Percentiles rank a stretch among this genome's conserved stretches.
Conservation (phyloP, 2,113 vertebrate genomes). For the Rhinopomastus cyanomelas region DNA sequence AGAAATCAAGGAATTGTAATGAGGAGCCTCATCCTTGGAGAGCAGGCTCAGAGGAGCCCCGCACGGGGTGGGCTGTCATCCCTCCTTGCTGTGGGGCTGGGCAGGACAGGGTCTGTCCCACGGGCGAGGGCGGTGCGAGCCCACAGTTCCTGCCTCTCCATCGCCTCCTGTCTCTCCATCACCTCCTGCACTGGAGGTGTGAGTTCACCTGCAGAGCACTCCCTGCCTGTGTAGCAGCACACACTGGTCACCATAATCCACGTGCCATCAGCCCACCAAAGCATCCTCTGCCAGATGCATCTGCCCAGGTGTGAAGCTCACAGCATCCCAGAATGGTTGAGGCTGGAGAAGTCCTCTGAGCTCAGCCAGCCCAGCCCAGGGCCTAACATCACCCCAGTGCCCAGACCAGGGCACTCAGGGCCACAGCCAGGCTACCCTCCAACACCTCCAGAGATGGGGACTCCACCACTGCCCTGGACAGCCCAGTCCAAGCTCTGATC, state of each 20-base stretch:
- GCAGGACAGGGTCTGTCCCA: neutral
- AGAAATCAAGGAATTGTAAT: slow-evolving; percentile 36
- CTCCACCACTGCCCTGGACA: no score
- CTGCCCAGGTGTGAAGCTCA: rapidly evolving
- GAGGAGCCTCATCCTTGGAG: neutral
- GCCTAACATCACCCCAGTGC: no score
- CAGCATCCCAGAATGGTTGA: no score
- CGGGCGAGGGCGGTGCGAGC: neutral
- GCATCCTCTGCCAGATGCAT: neutral
- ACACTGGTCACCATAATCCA: rapidly evolving
- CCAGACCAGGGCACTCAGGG: no score
- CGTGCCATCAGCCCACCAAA: neutral
- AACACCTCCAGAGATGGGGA: no score
- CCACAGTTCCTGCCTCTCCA: neutral
- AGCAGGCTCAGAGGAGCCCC: neutral
- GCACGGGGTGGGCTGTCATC: neutral
- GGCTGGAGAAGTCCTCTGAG: no score
- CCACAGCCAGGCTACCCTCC: no score
- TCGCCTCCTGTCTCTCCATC: neutral
- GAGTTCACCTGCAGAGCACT: rapidly evolving
- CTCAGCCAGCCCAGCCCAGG: no score
- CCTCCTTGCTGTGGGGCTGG: neutral
- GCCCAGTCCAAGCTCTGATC: no score
- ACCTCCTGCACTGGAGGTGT: neutral
- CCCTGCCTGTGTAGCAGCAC: neutral